Base-by-base conservation (phyloP, 2,797 vertebrate genomes). In the Pteronotus mesoamericanus region DNA sequence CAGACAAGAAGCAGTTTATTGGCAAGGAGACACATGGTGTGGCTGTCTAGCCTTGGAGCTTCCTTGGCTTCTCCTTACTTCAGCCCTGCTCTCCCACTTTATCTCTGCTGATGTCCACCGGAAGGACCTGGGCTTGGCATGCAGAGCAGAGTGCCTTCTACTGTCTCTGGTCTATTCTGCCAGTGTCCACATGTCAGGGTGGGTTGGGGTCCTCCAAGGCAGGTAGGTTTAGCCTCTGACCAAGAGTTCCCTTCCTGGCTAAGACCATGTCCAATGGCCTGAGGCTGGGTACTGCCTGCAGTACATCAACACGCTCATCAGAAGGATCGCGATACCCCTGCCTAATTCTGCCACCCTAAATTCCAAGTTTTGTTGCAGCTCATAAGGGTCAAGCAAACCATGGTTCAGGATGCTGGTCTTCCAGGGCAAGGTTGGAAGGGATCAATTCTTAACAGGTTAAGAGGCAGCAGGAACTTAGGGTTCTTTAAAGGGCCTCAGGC, bases 1-100 rank as follows among this genome's bases (percentile, higher is more conserved):
- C 90, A 95, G 61, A 92, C 69, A 95, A 86, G 53, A 91, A 86
- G 91, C 77, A 64, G n/a, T 97, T 97, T 97, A 97, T 95, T 97
- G 90, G 93, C 34, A 55, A 95, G 78, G 59, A 96, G 84, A 97
- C 82, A 96, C 22, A 90, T 22, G 82, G 74, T 18, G 29, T 61
- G 75, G 61, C 88, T 75, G 46, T 78, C 18, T 21, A 75, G 34
- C 24, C 51, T 57, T 42, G 51, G 32, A 32, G 64, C 8, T 53
- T 68, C 82, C 82, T 91, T 61, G 61, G 80, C 75, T 37, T 75
- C 51, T 86, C 72, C 82, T 74, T 19, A 24, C 29, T 75, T 32
- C 26, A 34, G 42, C 42, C 32, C 57, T 79, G 55, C 32, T 59
- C 59, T 64, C 80, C 53, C 72, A 57, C 48, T 34, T 51, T 48